Evolutionary conservation across 1,140 invertebrate species (phyloP).

Genomic region (Ceratosolen fusciceps): DNA sequence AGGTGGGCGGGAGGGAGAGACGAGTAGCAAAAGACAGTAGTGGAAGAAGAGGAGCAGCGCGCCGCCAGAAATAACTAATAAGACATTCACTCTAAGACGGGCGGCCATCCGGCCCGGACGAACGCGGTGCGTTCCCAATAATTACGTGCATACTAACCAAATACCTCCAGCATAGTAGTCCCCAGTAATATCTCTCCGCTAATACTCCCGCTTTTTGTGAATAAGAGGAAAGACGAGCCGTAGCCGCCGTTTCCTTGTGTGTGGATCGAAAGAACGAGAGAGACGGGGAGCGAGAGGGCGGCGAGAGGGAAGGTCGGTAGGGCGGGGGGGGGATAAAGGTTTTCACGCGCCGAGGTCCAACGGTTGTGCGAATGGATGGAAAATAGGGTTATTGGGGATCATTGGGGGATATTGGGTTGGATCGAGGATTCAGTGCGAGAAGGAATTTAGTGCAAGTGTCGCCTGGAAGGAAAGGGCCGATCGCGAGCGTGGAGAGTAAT

Average conservation of each 20-base stretch:
- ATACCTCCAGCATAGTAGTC: neutral
- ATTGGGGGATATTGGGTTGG: too few species aligned
- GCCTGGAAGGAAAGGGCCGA: too few species aligned
- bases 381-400: too few species aligned
- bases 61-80: constrained; percentile 71
- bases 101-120: constrained; percentile 71
- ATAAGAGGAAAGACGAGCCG: neutral
- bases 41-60: constrained; percentile 52
- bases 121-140: constrained; percentile 66
- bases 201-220: neutral
- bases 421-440: neutral
- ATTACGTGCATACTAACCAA: neutral
- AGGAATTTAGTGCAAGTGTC: constrained; percentile 23
- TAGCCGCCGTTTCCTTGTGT: too few species aligned
- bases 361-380: too few species aligned
- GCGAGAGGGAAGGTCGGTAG: too few species aligned
- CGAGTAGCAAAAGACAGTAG: constrained; percentile 3
- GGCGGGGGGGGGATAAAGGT: too few species aligned
- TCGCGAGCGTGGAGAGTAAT: too few species aligned
- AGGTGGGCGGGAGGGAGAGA: constrained; percentile 18
- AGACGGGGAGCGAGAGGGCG: neutral
- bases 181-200: neutral
- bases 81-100: constrained; percentile 71
- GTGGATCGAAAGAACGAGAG: too few species aligned
- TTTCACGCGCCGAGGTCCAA: too few species aligned